These are phyloP conservation scores for Ranitomeya imitator DNA, from an alignment of 2,113 vertebrate genomes.

Conservation along the genomic window DNA sequence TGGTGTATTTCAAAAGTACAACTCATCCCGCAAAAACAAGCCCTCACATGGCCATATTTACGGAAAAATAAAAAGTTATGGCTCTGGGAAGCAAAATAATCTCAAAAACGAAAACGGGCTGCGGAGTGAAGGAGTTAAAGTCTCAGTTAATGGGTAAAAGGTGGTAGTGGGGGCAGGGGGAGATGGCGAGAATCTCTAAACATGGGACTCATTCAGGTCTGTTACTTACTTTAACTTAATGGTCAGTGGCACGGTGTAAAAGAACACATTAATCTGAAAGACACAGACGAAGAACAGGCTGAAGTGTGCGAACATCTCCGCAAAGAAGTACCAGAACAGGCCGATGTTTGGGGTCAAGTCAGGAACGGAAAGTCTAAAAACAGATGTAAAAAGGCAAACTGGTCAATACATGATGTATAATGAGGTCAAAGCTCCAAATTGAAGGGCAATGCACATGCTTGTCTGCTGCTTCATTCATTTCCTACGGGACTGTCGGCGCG, in stretches of 20 bases:
- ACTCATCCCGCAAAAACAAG: no score
- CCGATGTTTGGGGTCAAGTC: slow-evolving; percentile 97
- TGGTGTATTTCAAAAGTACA: no score
- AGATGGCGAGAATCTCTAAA: neutral
- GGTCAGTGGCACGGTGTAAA: slow-evolving; percentile 94
- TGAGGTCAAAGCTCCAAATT: neutral
- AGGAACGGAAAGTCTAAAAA: slow-evolving; percentile 90
- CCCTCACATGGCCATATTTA: no score
- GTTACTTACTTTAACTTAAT: slow-evolving; percentile 92
- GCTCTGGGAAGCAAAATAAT: no score
- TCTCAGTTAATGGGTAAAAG: no score
- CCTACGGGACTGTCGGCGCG: no score
- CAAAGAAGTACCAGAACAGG: slow-evolving; percentile 99
- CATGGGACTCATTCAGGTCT: neutral
- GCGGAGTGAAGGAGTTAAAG: no score
- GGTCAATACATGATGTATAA: neutral
- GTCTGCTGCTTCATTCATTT: no score
- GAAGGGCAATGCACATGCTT: no score
- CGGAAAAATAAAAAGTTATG: no score
- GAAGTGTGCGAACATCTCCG: slow-evolving; percentile 99
- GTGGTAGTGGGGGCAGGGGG: no score
- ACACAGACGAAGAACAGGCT: slow-evolving; percentile 97
- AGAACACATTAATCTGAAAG: slow-evolving; percentile 98
- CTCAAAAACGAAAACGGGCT: no score
- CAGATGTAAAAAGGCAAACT: slow-evolving; percentile 54